Evolutionary conservation across 2,888 invertebrate genomes (phyloP).

Genomic region (Andrena bucephala): DNA sequence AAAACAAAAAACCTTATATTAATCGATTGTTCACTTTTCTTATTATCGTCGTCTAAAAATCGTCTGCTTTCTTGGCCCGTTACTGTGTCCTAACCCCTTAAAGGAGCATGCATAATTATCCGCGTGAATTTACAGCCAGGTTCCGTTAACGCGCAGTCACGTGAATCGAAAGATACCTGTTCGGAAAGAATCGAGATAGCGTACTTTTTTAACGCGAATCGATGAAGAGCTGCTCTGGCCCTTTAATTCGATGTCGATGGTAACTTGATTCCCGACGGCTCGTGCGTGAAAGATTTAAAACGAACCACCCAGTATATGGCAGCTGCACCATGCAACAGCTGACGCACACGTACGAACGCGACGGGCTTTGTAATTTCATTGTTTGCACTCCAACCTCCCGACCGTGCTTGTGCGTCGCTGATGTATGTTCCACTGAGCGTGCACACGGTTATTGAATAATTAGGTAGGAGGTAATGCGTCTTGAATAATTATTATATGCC

Average conservation of each 20-base stretch:
- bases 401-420: constrained; percentile 9
- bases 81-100: no score
- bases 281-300: constrained; percentile 31
- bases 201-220: neutral
- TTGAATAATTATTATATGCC: constrained; percentile 48
- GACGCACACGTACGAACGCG: constrained; percentile 65
- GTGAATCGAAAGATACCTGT: no score
- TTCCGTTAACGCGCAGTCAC: no score
- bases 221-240: neutral
- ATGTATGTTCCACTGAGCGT: constrained; percentile 10
- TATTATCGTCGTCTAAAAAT: no score
- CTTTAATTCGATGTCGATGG: constrained; percentile 14
- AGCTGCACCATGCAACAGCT: constrained; percentile 80
- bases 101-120: no score
- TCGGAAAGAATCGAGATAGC: no score
- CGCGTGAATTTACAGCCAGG: no score
- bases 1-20: no score
- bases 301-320: constrained; percentile 57
- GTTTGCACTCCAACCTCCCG: constrained; percentile 55
- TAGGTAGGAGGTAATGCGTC: constrained; percentile 35
- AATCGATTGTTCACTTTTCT: no score
- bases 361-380: constrained; percentile 57
- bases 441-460: constrained; percentile 44
- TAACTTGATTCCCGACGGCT: constrained; percentile 4
- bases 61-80: no score